Evolutionary conservation across 2,888 invertebrate genomes (phyloP).

Genomic region (Plemyria rubiginata): DNA sequence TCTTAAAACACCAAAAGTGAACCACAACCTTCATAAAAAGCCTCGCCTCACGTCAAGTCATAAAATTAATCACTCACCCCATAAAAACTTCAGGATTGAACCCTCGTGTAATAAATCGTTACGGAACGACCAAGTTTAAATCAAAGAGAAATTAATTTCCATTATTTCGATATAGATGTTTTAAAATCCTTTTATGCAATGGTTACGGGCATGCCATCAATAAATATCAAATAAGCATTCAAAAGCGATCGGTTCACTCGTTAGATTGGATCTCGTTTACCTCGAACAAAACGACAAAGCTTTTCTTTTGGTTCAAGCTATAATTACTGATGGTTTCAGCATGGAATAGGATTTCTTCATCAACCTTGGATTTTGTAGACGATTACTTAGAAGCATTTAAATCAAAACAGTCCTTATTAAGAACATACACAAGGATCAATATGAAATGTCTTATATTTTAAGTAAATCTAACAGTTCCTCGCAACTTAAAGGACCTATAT

Average conservation of each 20-base stretch:
- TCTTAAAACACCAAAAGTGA: constrained; percentile 11
- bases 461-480: too few species aligned
- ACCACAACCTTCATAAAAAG: constrained; percentile 30
- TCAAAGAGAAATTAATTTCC: constrained; percentile 49
- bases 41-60: constrained; percentile 34
- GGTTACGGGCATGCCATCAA: not conserved
- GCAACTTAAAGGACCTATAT: too few species aligned
- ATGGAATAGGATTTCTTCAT: too few species aligned
- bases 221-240: constrained; percentile 2
- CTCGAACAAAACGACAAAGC: not conserved
- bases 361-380: too few species aligned
- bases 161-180: constrained; percentile 7
- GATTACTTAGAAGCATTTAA: too few species aligned
- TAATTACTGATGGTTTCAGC: too few species aligned
- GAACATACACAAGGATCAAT: too few species aligned
- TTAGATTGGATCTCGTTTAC: not conserved
- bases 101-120: constrained; percentile 50
- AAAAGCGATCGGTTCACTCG: not conserved
- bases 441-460: too few species aligned
- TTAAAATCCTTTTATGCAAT: constrained; percentile 2
- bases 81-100: constrained; percentile 45
- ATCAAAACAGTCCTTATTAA: too few species aligned
- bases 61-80: constrained; percentile 41
- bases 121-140: constrained; percentile 52
- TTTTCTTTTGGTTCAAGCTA: too few species aligned